Evolutionary conservation across 2,888 invertebrate species (phyloP), one percentile per base, ranked within the genome.

Genomic region (Nymphalis c-album): DNA sequence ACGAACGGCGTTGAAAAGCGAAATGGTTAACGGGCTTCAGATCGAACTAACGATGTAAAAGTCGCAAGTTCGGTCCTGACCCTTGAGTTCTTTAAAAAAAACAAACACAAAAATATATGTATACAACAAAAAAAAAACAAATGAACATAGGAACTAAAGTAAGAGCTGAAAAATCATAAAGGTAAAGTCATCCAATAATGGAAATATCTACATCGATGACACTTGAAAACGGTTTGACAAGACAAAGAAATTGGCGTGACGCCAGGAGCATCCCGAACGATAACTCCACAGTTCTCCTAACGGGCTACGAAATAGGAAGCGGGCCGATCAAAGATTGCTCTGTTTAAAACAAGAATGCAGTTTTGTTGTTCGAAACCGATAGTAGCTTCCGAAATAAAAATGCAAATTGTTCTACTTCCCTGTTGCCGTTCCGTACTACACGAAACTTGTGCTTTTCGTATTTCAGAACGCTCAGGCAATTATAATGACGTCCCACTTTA

Each of bases 251-350:
- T 71, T 88, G 88, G 88, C 88, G 73, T 69, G 50, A 70, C 76
- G 86, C 88, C 87, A 88, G 68, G 73, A 74, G 75, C 76, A 67
- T 71, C 75, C 74, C 63, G 70, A 73, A 72, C 65, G 72, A 70
- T 71, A 71, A 69, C 66, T 75, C 73, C 67, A 69, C 76, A 71
- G 68, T 76, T 75, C 63, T 58, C 63, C 75, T 76, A 71, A 78
- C 78, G 81, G 81, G 80, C 84, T 83, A 77, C 77, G 75, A 80
- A 80, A 79, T 70, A 78, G 74, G 77, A 81, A 80, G 76, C 76
- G 78, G 80, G 78, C 85, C 87, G 87, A 88, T 90, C 89, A 88
- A 85, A 88, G 85, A 88, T 86, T 86, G 85, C 77, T 84, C 83
- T 84, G 82, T 85, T 84, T 79, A 82, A 84, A 87, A 85, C 77